A percentile compares a stretch with the other conserved stretches of the same genome.
Conservation (phyloP, 2,797 vertebrate species). For the Sebastes diaconus region DNA sequence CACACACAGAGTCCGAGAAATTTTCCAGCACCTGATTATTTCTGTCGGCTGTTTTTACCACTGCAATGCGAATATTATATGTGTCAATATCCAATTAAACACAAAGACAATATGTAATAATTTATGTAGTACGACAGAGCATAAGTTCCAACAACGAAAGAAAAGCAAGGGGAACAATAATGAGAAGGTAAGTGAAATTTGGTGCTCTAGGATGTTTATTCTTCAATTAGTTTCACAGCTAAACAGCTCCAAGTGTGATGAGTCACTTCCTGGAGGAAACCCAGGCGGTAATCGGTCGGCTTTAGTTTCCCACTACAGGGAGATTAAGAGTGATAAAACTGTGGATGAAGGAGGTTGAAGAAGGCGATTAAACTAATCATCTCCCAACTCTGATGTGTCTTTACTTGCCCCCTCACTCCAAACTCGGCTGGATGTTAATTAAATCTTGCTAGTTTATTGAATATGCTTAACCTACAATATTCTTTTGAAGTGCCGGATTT, state of each 20-base stretch:
- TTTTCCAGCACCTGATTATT: neutral
- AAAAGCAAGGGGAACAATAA: neutral
- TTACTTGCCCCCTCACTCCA: neutral
- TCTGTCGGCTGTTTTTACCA: neutral
- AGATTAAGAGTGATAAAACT: constrained; percentile 39
- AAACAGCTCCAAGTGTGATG: constrained; percentile 17
- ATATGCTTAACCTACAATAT: constrained; percentile 20
- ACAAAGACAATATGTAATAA: neutral
- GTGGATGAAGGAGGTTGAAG: neutral
- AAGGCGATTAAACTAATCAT: constrained; percentile 20
- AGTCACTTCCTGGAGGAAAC: constrained; percentile 15
- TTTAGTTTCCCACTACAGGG: constrained; percentile 19
- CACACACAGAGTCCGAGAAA: neutral
- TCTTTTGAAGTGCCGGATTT: neutral
- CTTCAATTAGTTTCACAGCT: constrained; percentile 38
- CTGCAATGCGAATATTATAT: neutral
- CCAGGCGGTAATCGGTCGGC: constrained; percentile 1
- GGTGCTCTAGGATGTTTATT: constrained; percentile 16
- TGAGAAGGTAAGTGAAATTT: neutral
- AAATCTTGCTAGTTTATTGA: constrained; percentile 2
- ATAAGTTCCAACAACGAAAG: neutral
- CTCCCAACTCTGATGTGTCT: constrained; percentile 10
- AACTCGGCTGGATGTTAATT: constrained; percentile 14
- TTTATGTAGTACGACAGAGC: neutral
- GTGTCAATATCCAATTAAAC: neutral